Percentiles rank a stretch among this genome's conserved stretches.
These are phyloP conservation scores for Cercopithecus mona DNA, from an alignment of 2,113 vertebrate species.

Conservation along the genomic window DNA sequence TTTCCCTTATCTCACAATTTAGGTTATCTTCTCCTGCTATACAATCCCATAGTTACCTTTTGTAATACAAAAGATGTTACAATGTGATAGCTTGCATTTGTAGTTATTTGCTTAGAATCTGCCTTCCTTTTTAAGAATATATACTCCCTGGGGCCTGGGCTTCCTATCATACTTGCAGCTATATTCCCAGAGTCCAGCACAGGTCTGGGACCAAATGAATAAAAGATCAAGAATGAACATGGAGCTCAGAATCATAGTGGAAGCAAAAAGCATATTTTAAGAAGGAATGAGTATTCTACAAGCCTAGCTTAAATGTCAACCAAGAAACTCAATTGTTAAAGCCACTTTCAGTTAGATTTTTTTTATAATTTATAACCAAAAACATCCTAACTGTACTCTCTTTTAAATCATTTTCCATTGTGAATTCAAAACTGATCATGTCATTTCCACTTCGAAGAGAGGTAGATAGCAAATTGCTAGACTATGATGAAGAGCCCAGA, in stretches of 20 bases:
- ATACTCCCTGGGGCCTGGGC: not conserved
- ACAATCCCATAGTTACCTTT: not conserved
- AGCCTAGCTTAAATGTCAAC: not conserved
- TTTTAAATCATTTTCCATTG: not conserved
- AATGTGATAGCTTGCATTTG: not conserved
- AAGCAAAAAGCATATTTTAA: not conserved
- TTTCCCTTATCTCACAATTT: not conserved
- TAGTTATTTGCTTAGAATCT: not conserved
- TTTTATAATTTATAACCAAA: not conserved
- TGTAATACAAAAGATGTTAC: not conserved
- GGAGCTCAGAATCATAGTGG: not conserved
- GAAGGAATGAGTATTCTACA: not conserved
- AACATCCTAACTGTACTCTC: not conserved
- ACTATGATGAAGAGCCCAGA: not conserved
- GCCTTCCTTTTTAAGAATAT: not conserved
- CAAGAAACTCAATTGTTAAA: not conserved
- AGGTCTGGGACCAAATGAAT: not conserved
- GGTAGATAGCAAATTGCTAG: not conserved
- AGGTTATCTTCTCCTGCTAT: not conserved
- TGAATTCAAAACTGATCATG: not conserved
- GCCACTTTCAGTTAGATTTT: not conserved
- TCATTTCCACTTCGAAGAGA: not conserved
- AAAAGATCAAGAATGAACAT: not conserved
- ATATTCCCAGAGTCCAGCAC: not conserved
- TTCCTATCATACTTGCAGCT: not conserved